Percentiles rank a stretch among this genome's conserved stretches.
Conservation (phyloP, 2,888 invertebrate genomes). For the Galerucella calmariensis region DNA sequence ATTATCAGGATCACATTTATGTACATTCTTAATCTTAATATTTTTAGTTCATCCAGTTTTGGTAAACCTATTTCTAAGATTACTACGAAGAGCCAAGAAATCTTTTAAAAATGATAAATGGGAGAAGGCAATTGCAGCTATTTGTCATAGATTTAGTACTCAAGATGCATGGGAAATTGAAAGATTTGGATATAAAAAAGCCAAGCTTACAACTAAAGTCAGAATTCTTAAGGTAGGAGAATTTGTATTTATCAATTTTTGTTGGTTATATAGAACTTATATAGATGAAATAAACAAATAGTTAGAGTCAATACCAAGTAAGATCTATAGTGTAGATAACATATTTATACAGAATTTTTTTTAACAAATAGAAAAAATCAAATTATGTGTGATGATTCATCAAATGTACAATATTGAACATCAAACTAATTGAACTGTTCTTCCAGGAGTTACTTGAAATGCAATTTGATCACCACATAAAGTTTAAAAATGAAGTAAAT, state of each 20-base stretch:
- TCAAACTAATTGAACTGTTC: not conserved
- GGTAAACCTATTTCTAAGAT: conserved; percentile 87
- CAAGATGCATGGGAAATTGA: conserved; percentile 97
- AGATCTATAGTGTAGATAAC: too few species aligned
- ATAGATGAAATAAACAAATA: too few species aligned
- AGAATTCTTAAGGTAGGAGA: conserved; percentile 84
- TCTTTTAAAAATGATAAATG: conserved; percentile 84
- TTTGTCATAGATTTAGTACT: conserved; percentile 88
- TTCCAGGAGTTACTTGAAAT: conserved; percentile 86
- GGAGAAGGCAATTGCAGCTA: conserved; percentile 90
- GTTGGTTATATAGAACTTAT: not conserved
- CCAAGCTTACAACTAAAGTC: conserved; percentile 88
- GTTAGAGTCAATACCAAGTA: too few species aligned
- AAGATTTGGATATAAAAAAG: conserved; percentile 94
- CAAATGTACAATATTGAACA: not conserved
- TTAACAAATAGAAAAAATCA: too few species aligned
- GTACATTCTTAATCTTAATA: conserved; percentile 24
- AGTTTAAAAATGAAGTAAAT: conserved; percentile 90
- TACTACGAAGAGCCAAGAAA: conserved; percentile 87
- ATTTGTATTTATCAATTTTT: conserved; percentile 32
- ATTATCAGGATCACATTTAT: not conserved
- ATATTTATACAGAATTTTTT: too few species aligned
- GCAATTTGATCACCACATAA: conserved; percentile 94
- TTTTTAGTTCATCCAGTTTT: conserved; percentile 83
- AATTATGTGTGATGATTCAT: not conserved